Evolutionary conservation across 2,797 vertebrate species (phyloP), one percentile per base, ranked within the genome.

Genomic region (Strix occidentalis): DNA sequence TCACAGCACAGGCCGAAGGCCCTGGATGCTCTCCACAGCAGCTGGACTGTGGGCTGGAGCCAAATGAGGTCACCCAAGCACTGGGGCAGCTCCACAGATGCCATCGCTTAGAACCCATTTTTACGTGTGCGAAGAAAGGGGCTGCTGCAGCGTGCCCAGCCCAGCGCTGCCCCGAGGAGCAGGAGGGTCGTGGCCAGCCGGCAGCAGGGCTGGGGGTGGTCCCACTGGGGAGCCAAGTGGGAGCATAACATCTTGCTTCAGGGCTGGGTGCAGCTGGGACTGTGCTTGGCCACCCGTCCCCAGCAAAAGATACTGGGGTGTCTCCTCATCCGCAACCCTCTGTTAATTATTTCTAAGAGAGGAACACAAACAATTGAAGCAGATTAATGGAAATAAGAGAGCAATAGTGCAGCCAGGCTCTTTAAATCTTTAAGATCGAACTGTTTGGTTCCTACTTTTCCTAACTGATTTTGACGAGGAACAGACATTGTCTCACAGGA

Each of bases 401-500:
- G 37, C 60, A 66, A 37, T 12, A 50, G 69, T 2, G 5, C 57
- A 75, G 89, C 25, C 84, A 95, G 46, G 35, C 43, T 85, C 87
- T 85, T 71, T 70, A 93, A 93, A 69, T 58, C 80, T 85, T 76
- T 43, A 48, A 64, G 87, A 91, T 83, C 7, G 4, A 93, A 76
- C 61, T 48, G 57, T 58, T 95, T 43, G 70, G 35, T 87, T 94
- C 83, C 68, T 72, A 57, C 89, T 92, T 89, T 85, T 82, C 94
- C 86, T 92, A 91, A 87, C 89, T 39, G 90, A 97, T 90, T 92
- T 68, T 97, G 94, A 97, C 94, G 94, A 95, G 86, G 92, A 96
- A 94, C 96, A 97, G 96, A 97, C 96, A 66, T 96, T 96, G 93
- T 95, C 96, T 97, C 95, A 97, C 88, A 91, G 54, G 84, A 95